These are phyloP conservation scores for Eumacrocentrus americanus DNA, from an alignment of 2,888 invertebrate genomes.

Conservation along the genomic window DNA sequence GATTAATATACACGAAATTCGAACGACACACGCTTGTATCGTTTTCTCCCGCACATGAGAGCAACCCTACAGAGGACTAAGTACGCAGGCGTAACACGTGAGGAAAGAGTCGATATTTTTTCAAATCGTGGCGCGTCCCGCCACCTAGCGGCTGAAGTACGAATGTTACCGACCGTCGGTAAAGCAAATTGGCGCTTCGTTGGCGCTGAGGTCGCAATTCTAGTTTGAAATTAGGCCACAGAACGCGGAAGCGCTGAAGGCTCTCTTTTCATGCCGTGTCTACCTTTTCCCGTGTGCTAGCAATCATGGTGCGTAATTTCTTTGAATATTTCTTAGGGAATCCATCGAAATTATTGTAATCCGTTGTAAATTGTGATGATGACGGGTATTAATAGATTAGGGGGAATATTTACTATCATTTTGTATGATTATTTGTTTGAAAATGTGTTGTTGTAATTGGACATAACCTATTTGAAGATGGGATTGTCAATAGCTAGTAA, in stretches of 20 bases:
- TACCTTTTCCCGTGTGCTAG: constrained; percentile 47
- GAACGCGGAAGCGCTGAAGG: constrained; percentile 33
- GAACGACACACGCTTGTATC: too few relatives aligned
- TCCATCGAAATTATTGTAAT: not conserved
- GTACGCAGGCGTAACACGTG: constrained; percentile 22
- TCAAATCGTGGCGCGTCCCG: not conserved
- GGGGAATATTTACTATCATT: not conserved
- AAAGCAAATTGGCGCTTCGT: not conserved
- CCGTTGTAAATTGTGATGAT: not conserved
- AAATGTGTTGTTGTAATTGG: not conserved
- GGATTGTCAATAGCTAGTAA: not conserved
- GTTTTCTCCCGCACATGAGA: too few relatives aligned
- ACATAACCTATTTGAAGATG: not conserved
- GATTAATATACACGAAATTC: too few relatives aligned
- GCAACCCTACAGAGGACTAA: too few relatives aligned
- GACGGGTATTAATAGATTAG: not conserved
- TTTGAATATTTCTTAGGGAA: not conserved
- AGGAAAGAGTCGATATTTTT: not conserved
- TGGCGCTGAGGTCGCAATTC: not conserved
- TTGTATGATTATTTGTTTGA: not conserved
- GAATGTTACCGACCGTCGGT: not conserved
- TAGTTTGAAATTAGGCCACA: constrained; percentile 27
- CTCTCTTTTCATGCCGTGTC: constrained; percentile 37
- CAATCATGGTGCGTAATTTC: constrained; percentile 50
- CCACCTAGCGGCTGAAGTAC: not conserved